Evolutionary conservation across 2,113 vertebrate genomes (phyloP), one percentile per base, ranked within the genome.

Genomic region (Psophia crepitans): DNA sequence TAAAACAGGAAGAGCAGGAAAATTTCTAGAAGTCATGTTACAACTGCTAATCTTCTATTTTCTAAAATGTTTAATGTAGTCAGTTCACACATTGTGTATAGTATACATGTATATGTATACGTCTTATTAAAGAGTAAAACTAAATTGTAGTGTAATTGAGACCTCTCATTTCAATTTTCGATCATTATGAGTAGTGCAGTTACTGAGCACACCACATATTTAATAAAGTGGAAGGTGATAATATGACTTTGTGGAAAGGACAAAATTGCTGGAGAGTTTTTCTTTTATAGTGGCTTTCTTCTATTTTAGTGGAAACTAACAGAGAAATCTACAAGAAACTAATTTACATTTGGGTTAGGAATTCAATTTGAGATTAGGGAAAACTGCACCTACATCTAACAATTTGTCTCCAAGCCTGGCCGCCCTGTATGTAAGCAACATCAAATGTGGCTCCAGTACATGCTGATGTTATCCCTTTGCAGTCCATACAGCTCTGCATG

Each of bases 401-500:
- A 6, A 21, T 54, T 74, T 93, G 20, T 35, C 24, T 26, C 26
- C 14, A 14, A 51, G 26, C 53, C 53, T 54, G 53, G 53, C 27
- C 26, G 28, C 53, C 15, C 16, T 30, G 27, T 30, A 17, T 15
- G 17, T 54, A 14, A 30, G 27, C 41, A 81, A 10, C 53, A 56
- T 5, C 63, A 68, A 22, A 13, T 7, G 3, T 28, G 39, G 35
- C 76, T 78, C 14, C 56, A 53, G 39, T 11, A 56, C 19, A 43
- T 68, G 12, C 7, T 44, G 43, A 2, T 0, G 2, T 19, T 44
- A 22, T n/a, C 20, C 13, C 49, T 74, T 13, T 54, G 88, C 14
- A 56, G 14, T 6, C 17, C 3, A 2, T 8, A 5, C 39, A 76
- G 14, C 16, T 73, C 32, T 13, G 3, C 0, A 5, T 46, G 26